These are phyloP conservation scores for Raja brachyura DNA, from an alignment of 2,113 vertebrate species.

Conservation along the genomic window DNA sequence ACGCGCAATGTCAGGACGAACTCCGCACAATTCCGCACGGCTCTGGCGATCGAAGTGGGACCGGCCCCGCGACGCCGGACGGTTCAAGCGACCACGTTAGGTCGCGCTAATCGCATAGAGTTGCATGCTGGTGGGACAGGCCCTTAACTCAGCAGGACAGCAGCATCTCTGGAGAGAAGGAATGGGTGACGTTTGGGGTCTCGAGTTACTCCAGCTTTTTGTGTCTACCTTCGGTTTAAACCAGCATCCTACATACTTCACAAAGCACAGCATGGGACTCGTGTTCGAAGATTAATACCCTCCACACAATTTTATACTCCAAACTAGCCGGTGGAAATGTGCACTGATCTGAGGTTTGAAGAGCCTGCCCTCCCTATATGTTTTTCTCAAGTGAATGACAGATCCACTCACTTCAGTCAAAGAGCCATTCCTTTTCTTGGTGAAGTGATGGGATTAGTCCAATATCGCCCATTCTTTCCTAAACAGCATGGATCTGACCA, in stretches of 20 bases:
- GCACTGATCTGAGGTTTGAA: slow-evolving; percentile 9
- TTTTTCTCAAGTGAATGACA: background rate
- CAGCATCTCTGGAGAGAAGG: too few relatives aligned
- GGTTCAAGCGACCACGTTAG: too few relatives aligned
- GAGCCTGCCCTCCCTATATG: background rate
- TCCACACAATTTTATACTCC: background rate
- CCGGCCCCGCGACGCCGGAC: too few relatives aligned
- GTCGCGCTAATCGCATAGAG: too few relatives aligned
- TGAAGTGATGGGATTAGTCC: background rate
- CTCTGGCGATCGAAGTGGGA: too few relatives aligned
- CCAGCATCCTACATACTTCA: background rate
- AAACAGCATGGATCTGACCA: background rate
- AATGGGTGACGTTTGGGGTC: too few relatives aligned
- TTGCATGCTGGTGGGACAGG: too few relatives aligned
- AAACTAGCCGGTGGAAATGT: background rate
- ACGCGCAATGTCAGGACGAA: too few relatives aligned
- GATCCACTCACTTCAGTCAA: background rate
- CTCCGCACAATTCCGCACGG: too few relatives aligned
- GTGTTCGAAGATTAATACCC: background rate
- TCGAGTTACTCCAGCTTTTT: too few relatives aligned
- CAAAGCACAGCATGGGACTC: background rate
- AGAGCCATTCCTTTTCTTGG: background rate
- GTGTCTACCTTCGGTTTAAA: too few relatives aligned
- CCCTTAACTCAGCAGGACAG: too few relatives aligned
- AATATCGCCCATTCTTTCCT: background rate